Base-by-base conservation (phyloP, 2,113 vertebrate genomes). In the Chaetops frenatus region DNA sequence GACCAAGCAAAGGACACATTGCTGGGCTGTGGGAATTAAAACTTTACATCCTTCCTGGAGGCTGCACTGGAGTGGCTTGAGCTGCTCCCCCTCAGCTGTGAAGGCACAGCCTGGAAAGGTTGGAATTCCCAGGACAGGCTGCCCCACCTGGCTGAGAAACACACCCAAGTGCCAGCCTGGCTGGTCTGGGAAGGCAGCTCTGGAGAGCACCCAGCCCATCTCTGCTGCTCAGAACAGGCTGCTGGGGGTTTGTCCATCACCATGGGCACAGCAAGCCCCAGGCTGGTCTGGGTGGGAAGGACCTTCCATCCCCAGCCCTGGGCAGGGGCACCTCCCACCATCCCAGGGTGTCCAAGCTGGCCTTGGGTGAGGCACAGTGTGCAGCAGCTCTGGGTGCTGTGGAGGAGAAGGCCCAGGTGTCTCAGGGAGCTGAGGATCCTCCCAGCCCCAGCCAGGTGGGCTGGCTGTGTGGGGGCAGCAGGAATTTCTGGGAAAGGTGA, bases 201-300 rank as follows among this genome's bases (percentile, higher is more conserved):
- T 79, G 56, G 61, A 36, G 50, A n/a, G 35, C 40, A 0, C 3
- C 22, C 25, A 7, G 33, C 16, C 13, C 61, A 27, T 3, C 31
- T 3, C 21, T 11, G 1, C 0, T 9, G 31, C 7, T n/a, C 64
- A 22, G 22, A 48, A 35, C 57, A 36, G 62, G 24, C 47, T 19
- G 15, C 60, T 91, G 66, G 57, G 61, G 61, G 2, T 11, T 44
- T 64, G 45, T 73, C 40, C 40, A 5, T 42, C 11, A 1, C 31
- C 31, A 1, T 2, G n/a, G 33, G 2, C 13, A 9, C 67, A 14
- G 7, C 7, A 0, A n/a, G 15, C 10, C 53, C 65, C 65, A 19
- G 44, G 1, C 9, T 7, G 29, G 7, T 14, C 20, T 13, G 56
- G 36, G 5, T 31, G 38, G 67, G 47, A 36, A 72, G 57, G 47